phyloP scores from a whole-genome alignment of 53 echinoderm and acorn worm species.

The Apostichopus leukothele region DNA sequence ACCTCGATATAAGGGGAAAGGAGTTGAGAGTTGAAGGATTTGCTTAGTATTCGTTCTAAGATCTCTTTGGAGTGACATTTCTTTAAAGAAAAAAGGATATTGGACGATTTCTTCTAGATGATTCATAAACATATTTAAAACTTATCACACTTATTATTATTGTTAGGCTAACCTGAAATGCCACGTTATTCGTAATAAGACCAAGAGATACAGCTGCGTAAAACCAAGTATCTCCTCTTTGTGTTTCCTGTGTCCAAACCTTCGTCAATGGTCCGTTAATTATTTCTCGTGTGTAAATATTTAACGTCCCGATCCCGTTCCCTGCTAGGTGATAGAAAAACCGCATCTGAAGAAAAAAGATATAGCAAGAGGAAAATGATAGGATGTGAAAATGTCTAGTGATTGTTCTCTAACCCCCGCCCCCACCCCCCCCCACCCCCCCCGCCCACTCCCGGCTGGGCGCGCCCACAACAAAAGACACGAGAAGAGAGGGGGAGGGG shows the following conservation, averaged over 20 bases:
- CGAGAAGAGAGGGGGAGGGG: too few relatives aligned
- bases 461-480: too few relatives aligned
- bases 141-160: background rate
- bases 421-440: too few relatives aligned
- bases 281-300: constrained; percentile 61
- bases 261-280: constrained; percentile 53
- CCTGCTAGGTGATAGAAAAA: constrained; percentile 93
- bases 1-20: too few relatives aligned
- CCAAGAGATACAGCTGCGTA: constrained; percentile 57
- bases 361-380: background rate
- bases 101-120: background rate
- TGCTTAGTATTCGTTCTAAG: too few relatives aligned
- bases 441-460: too few relatives aligned
- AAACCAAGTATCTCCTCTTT: constrained; percentile 66
- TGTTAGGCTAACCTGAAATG: constrained; percentile 11
- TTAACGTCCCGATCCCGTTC: constrained; percentile 57
- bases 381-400: too few relatives aligned
- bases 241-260: constrained; percentile 53
- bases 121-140: too few relatives aligned
- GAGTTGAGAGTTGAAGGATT: too few relatives aligned
- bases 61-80: too few relatives aligned
- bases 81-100: too few relatives aligned
- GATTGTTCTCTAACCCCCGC: too few relatives aligned
- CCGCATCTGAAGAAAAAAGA: constrained; percentile 54
- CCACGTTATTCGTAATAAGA: constrained; percentile 14